These are phyloP conservation scores for Athrips mouffetella DNA, from an alignment of 2,888 invertebrate species.

Conservation along the genomic window DNA sequence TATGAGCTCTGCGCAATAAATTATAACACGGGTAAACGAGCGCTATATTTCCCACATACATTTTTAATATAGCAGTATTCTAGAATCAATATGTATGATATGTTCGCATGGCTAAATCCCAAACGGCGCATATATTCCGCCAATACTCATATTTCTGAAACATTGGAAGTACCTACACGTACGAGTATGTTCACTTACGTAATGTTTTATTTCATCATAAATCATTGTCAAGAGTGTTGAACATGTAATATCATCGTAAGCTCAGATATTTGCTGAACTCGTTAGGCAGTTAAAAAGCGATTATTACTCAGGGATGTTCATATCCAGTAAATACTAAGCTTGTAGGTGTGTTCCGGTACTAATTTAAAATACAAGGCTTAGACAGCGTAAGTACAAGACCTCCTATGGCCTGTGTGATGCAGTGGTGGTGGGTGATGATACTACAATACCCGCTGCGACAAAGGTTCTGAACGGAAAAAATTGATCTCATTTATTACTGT, in stretches of 20 bases:
- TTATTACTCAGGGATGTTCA: not conserved
- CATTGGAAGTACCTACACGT: not conserved
- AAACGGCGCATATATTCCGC: slow-evolving; percentile 8
- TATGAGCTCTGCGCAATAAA: not conserved
- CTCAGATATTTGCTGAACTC: slow-evolving; percentile 1
- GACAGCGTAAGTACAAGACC: no score
- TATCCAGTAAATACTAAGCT: no score
- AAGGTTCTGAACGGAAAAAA: no score
- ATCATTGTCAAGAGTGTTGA: not conserved
- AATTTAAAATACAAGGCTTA: no score
- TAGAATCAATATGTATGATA: slow-evolving; percentile 2
- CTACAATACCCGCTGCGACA: no score
- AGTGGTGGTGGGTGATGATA: no score
- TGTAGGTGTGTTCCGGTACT: no score
- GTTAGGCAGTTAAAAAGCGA: slow-evolving; percentile 2
- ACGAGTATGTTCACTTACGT: not conserved
- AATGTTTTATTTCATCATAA: not conserved
- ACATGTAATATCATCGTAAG: not conserved
- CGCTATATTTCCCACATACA: slow-evolving; percentile 6
- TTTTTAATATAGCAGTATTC: not conserved
- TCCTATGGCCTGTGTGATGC: no score
- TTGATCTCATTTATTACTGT: no score
- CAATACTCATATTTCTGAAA: slow-evolving; percentile 1
- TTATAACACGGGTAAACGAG: not conserved
- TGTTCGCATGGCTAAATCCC: not conserved